phyloP scores from a whole-genome alignment of 2,888 invertebrate genomes.

The Papilio elwesi region DNA sequence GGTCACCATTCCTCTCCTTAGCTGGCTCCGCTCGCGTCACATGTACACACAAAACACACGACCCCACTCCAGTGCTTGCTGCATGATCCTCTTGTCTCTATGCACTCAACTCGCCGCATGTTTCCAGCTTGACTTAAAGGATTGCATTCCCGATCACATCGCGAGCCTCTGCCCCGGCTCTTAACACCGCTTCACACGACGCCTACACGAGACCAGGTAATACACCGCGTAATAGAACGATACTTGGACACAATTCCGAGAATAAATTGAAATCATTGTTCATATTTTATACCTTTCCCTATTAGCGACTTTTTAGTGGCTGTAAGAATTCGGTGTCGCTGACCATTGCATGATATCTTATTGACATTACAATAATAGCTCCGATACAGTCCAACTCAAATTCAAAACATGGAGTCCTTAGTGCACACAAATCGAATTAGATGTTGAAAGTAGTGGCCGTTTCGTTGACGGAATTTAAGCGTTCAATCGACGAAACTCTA shows the following conservation, averaged over 20 bases:
- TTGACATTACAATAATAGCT: conserved; percentile 69
- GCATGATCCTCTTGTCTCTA: conserved; percentile 71
- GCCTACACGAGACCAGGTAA: conserved; percentile 80
- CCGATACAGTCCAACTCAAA: conserved; percentile 59
- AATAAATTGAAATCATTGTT: conserved; percentile 76
- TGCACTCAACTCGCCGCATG: conserved; percentile 78
- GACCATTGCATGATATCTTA: conserved; percentile 75
- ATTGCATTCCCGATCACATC: conserved; percentile 84
- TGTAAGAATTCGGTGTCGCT: conserved; percentile 75
- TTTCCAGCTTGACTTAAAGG: conserved; percentile 73
- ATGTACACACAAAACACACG: conserved; percentile 68
- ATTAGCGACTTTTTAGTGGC: conserved; percentile 76
- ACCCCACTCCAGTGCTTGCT: conserved; percentile 70
- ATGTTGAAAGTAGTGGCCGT: conserved; percentile 67
- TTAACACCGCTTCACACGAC: conserved; percentile 79
- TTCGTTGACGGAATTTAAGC: conserved; percentile 58
- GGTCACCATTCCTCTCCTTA: conserved; percentile 67
- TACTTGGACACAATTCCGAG: conserved; percentile 69
- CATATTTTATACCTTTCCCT: conserved; percentile 85
- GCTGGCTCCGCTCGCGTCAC: conserved; percentile 84
- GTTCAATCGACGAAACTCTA: conserved; percentile 61
- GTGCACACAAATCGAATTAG: conserved; percentile 67
- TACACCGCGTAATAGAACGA: conserved; percentile 67
- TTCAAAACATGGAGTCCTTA: conserved; percentile 69
- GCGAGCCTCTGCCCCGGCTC: conserved; percentile 64